A percentile compares a stretch with the other conserved stretches of the same genome.
Conservation (phyloP, 2,797 vertebrate species). For the Characodon lateralis region DNA sequence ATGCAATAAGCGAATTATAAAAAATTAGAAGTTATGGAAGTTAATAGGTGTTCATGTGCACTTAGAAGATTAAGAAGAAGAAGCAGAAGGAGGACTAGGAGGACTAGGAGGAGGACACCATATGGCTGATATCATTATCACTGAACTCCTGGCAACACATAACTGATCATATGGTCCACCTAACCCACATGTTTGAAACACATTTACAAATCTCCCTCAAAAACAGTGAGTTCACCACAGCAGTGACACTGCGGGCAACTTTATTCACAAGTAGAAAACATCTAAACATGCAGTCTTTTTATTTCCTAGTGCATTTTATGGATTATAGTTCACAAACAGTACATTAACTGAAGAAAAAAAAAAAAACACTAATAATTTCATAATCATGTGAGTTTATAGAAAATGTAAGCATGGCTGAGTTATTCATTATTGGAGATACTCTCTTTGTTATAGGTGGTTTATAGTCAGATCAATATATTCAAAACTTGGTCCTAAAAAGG, state of each 20-base stretch:
- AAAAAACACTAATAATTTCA: background rate
- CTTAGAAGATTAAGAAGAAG: background rate
- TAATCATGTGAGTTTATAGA: background rate
- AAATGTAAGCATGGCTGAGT: no score
- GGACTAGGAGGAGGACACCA: background rate
- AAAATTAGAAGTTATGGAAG: constrained; percentile 2
- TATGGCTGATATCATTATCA: background rate
- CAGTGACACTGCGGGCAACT: background rate
- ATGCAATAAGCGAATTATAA: background rate
- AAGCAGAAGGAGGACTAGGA: no score
- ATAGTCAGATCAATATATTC: background rate
- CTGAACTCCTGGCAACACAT: background rate
- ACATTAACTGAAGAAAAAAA: background rate
- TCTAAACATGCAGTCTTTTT: background rate
- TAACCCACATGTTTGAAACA: background rate
- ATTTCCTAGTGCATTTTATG: background rate
- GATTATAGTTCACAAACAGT: background rate
- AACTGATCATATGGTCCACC: background rate
- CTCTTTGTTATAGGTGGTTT: background rate
- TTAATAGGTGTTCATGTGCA: background rate
- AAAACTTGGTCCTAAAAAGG: background rate
- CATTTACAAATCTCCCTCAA: background rate
- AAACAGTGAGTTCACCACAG: background rate
- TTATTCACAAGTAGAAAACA: background rate
- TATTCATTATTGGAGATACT: background rate